Evolutionary conservation across 2,113 vertebrate genomes (phyloP), one percentile per base, ranked within the genome.

Genomic region (Atractosteus spatula): DNA sequence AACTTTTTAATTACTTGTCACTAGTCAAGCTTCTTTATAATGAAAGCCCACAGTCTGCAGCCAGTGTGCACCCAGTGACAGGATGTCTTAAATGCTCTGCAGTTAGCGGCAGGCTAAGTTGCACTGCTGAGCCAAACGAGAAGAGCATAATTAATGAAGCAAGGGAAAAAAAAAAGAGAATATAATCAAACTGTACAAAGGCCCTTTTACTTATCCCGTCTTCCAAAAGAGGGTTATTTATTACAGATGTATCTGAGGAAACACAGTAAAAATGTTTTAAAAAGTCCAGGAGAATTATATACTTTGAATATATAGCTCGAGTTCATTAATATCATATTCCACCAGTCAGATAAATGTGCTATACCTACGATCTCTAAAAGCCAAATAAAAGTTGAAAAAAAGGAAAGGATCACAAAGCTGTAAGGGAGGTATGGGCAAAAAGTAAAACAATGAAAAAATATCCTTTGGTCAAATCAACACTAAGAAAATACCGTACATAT

Each of bases 401-500:
- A 29, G 47, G 69, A n/a, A 64, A 29, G 42, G 51, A 66, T n/a
- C 41, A 41, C n/a, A 47, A 68, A 61, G 59, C 29, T 47, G 72
- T 61, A 68, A 74, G 42, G 43, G 43, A 44, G 68, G 66, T 59
- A 68, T 3, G 13, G 55, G 42, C 61, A 7, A 10, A 51, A 41
- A 45, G n/a, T 45, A 62, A 41, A 64, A 55, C 16, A 14, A 43
- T 16, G 54, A 71, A 73, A 80, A 80, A 74, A 80, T 51, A 89
- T 85, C 79, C 85, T 90, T 91, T 89, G 87, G 89, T 87, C 82
- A 83, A 82, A 86, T 73, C 78, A 71, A 77, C 70, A 76, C 81
- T 76, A 81, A 80, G 78, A 84, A 81, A 16, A 82, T 51, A 51
- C 47, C 47, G 1, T 7, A 10, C 5, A 10, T 51, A 51, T 5